Conservation (phyloP, 2,888 invertebrate genomes). For the Ennomos erosarius region DNA sequence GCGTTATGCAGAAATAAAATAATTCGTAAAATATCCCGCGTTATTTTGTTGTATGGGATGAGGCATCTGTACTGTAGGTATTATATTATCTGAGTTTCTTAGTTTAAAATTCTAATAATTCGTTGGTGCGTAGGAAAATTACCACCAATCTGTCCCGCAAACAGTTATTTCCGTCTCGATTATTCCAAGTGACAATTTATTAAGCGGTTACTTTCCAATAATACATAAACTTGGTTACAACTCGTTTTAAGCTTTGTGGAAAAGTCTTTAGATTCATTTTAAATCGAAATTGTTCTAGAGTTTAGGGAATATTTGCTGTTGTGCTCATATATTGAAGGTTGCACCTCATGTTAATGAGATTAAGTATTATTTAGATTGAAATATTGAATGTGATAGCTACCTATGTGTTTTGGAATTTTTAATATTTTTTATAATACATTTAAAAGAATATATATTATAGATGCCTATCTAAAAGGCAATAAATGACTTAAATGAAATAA, state of each 20-base stretch:
- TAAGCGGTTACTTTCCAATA: slow-evolving; percentile 18
- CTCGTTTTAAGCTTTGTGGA: slow-evolving; percentile 13
- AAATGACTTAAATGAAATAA: too few relatives aligned
- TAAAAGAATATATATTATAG: too few relatives aligned
- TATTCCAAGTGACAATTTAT: slow-evolving; percentile 20
- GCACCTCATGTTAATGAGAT: neutral
- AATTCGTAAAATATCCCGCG: too few relatives aligned
- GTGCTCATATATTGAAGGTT: neutral
- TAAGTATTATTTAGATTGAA: neutral
- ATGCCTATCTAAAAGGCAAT: too few relatives aligned
- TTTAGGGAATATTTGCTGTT: neutral
- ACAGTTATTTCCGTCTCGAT: slow-evolving; percentile 23
- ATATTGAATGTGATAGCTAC: too few relatives aligned
- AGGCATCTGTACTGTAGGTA: too few relatives aligned
- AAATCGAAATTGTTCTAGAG: neutral
- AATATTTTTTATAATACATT: too few relatives aligned
- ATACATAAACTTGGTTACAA: slow-evolving; percentile 1
- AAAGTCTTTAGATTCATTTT: slow-evolving; percentile 17
- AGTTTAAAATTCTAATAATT: too few relatives aligned
- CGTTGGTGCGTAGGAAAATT: slow-evolving; percentile 20
- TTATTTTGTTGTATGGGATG: too few relatives aligned
- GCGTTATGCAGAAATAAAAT: too few relatives aligned
- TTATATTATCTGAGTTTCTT: too few relatives aligned
- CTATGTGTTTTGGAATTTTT: too few relatives aligned
- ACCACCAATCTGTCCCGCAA: slow-evolving; percentile 16